Conservation (phyloP, 2,797 vertebrate genomes). For the Arrhamphus sclerolepis region DNA sequence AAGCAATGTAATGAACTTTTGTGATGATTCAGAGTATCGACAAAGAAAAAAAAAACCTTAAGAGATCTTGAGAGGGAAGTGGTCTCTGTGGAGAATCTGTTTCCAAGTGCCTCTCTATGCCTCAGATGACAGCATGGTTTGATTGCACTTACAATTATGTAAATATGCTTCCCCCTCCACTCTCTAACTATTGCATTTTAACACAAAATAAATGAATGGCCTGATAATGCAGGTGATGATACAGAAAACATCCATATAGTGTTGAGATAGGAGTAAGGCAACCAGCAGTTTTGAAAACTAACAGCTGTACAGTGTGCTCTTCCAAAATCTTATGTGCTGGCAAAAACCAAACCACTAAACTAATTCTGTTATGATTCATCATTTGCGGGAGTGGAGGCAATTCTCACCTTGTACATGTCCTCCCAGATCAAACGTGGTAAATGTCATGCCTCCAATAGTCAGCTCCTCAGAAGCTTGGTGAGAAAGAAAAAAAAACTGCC, state of each 20-base stretch:
- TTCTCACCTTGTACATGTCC: slow-evolving; percentile 93
- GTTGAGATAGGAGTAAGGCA: neutral
- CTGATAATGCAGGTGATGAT: no score
- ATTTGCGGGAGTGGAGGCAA: neutral
- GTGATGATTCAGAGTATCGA: neutral
- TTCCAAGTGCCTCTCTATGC: neutral
- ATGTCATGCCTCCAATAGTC: slow-evolving; percentile 97
- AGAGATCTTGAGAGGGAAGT: no score
- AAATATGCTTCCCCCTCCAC: neutral
- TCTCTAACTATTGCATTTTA: neutral
- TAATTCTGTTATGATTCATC: neutral
- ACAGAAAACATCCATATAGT: no score
- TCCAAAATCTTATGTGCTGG: neutral
- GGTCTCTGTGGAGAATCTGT: no score
- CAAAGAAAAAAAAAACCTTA: neutral
- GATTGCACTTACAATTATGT: no score
- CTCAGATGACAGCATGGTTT: neutral
- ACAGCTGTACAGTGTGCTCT: no score
- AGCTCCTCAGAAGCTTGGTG: slow-evolving; percentile 93
- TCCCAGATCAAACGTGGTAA: slow-evolving; percentile 96
- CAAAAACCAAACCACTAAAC: neutral
- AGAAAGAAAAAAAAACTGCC: slow-evolving; percentile 15
- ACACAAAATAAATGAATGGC: neutral
- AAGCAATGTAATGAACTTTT: neutral
- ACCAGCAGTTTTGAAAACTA: neutral